These are phyloP conservation scores for Tapirus terrestris DNA, from an alignment of 2,113 vertebrate genomes.

Conservation along the genomic window DNA sequence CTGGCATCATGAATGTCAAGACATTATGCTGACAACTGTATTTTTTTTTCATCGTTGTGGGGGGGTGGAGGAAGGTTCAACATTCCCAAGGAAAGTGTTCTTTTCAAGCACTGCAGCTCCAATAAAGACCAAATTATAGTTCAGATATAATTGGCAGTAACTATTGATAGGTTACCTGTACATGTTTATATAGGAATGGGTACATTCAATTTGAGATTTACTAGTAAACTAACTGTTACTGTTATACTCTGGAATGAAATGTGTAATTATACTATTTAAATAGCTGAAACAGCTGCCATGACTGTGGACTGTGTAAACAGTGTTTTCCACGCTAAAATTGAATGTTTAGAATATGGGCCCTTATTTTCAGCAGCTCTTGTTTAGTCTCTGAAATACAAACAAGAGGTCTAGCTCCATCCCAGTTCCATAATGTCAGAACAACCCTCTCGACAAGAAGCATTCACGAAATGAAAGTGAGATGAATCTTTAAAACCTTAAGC, in stretches of 20 bases:
- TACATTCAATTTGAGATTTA: constrained; percentile 74
- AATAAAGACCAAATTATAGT: constrained; percentile 84
- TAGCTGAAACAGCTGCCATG: constrained; percentile 82
- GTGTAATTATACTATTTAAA: constrained; percentile 87
- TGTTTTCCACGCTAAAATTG: constrained; percentile 78
- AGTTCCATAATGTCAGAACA: constrained; percentile 38
- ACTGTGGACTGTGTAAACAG: constrained; percentile 69
- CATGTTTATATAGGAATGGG: constrained; percentile 77
- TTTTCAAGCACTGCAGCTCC: constrained; percentile 77
- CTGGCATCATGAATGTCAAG: constrained; percentile 89
- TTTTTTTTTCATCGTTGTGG: constrained; percentile 83
- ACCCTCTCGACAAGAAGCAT: constrained; percentile 31
- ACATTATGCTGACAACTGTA: constrained; percentile 89
- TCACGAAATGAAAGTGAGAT: constrained; percentile 50
- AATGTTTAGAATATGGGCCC: constrained; percentile 76
- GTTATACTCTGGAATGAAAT: constrained; percentile 76
- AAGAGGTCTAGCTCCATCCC: constrained; percentile 68
- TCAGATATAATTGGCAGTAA: constrained; percentile 82
- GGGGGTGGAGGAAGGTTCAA: constrained; percentile 61
- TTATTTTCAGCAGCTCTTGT: constrained; percentile 80
- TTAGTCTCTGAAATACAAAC: constrained; percentile 82
- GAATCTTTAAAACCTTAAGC: constrained; percentile 43
- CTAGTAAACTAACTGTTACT: constrained; percentile 74
- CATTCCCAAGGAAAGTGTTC: constrained; percentile 80
- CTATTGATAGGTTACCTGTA: constrained; percentile 80